A percentile compares a stretch with the other conserved stretches of the same genome.
Evolutionary conservation across 2,797 vertebrate genomes (phyloP).

Genomic region (Erethizon dorsatum): DNA sequence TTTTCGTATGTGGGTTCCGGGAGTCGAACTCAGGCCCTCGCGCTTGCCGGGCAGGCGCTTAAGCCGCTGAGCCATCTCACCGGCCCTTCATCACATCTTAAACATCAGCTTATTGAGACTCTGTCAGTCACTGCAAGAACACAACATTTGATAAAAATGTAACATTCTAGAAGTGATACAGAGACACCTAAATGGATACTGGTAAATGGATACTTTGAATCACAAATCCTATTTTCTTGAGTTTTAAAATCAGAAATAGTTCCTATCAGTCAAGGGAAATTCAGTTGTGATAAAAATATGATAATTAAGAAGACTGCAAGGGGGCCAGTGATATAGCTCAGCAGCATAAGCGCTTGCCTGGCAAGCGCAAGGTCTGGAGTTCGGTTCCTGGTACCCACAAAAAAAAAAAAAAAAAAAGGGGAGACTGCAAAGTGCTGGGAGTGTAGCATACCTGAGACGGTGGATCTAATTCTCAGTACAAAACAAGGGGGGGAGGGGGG

Average conservation of each 20-base stretch:
- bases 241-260: slow-evolving; percentile 18
- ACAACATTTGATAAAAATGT: background rate
- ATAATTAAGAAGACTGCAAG: background rate
- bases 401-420: too few relatives aligned
- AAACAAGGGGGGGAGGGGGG: background rate
- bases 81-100: background rate
- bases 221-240: background rate
- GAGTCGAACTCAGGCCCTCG: too few relatives aligned
- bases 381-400: too few relatives aligned
- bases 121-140: background rate
- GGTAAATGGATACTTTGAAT: background rate
- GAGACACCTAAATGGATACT: background rate
- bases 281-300: background rate
- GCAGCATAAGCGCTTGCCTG: too few relatives aligned
- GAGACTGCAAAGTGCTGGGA: background rate
- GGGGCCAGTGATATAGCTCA: too few relatives aligned
- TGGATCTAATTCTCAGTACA: background rate
- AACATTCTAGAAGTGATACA: background rate
- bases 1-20: too few relatives aligned
- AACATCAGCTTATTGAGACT: background rate
- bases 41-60: too few relatives aligned
- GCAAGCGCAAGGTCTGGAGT: too few relatives aligned
- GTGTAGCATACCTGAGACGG: background rate
- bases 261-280: background rate
- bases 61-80: too few relatives aligned